phyloP scores from a whole-genome alignment of 1,140 invertebrate genomes.

The Brachionus angularis region DNA sequence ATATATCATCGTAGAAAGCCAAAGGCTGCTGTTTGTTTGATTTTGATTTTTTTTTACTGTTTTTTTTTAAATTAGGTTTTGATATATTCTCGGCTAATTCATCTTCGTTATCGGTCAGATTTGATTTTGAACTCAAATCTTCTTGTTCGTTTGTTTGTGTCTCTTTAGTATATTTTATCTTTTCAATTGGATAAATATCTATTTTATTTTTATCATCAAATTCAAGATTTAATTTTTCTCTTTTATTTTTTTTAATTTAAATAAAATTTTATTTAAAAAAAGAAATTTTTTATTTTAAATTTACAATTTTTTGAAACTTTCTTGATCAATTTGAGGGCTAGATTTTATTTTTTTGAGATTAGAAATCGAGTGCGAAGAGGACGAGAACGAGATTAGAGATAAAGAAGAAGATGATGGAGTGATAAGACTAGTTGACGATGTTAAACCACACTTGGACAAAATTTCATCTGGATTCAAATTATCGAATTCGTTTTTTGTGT shows the following conservation, averaged over 20 bases:
- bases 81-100: background rate
- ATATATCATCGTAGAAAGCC: slow-evolving; percentile 20
- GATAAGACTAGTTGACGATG: background rate
- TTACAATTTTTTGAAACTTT: slow-evolving; percentile 14
- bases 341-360: slow-evolving; percentile 1
- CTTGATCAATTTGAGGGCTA: slow-evolving; percentile 12
- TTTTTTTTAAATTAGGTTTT: background rate
- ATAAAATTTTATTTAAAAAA: too few relatives aligned
- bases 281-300: background rate
- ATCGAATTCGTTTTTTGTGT: background rate
- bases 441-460: background rate
- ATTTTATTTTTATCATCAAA: slow-evolving; percentile 1
- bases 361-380: background rate
- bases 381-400: slow-evolving; percentile 3
- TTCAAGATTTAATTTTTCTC: slow-evolving; percentile 28
- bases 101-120: background rate
- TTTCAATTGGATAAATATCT: slow-evolving; percentile 30
- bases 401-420: slow-evolving; percentile 18
- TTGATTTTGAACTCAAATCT: background rate
- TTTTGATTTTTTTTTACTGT: slow-evolving; percentile 19
- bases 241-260: too few relatives aligned
- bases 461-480: slow-evolving; percentile 35
- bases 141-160: slow-evolving; percentile 20
- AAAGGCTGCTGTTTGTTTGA: background rate
- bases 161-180: slow-evolving; percentile 38